Base-by-base conservation (phyloP, 1,140 invertebrate genomes). In the Drosophila mayri region DNA sequence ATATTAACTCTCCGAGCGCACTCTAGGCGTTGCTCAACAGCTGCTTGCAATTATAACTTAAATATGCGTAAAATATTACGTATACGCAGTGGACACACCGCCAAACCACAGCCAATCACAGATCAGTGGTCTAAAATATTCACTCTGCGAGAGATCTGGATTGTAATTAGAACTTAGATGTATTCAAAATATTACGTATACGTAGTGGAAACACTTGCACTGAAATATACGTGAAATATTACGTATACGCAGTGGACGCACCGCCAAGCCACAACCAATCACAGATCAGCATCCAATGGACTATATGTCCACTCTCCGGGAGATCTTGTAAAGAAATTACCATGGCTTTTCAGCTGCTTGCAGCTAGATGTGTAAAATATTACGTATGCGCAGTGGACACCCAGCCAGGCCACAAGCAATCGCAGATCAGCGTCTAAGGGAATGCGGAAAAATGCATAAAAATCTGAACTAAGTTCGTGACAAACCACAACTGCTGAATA, bases 371-470 rank as follows among this genome's bases (percentile, higher is more conserved):
- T 10, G 16, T 5, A n/a, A n/a, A 49, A 41, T 9, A 60, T 79
- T 83, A 74, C 62, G 61, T 83, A 82, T 79, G 67, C 75, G 70
- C 18, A 59, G 11, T 44, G 61, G 79, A 77, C 79, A 81, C 78
- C 81, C 61, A 65, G 60, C 57, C 61, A 11, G 38, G 44, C 50
- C 2, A 28, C 40, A 49, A 50, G 64, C 78, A 71, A 81, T 81
- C 43, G 43, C 28, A 43, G 52, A 14, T 10, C 22, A 62, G 50
- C n/a, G 10, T 25, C 9, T 10, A 44, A 18, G 25, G 35, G 14
- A 22, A 49, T 18, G 18, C n/a, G 49, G 40, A 22, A 41, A 41
- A 58, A 11, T 25, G n/a, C 18, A 52, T 25, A 43, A n/a, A 16
- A 41, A 37, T 70, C 3, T 22, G 5, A 35, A 32, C 55, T 18